Percentiles rank a stretch among this genome's conserved stretches.
phyloP scores from a whole-genome alignment of 2,888 invertebrate genomes.

The Stenoptilia bipunctidactyla region DNA sequence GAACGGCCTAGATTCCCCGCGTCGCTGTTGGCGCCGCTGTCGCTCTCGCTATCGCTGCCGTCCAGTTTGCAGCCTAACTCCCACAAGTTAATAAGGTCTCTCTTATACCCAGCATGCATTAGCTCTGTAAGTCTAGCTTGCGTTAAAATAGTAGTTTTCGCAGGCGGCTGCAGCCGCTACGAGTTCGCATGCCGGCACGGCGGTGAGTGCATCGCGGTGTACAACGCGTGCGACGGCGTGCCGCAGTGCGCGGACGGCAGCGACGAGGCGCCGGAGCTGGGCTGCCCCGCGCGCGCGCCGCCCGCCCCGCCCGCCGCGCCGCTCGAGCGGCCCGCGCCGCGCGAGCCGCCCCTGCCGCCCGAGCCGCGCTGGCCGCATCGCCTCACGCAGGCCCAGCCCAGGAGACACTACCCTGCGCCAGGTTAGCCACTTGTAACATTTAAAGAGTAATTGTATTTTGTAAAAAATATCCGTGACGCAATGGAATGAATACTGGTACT shows the following conservation, averaged over 20 bases:
- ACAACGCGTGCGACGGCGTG: conserved; percentile 95
- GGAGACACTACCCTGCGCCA: neutral
- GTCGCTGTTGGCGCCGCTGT: no score
- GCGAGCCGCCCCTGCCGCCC: conserved; percentile 7
- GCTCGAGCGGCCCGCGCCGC: conserved; percentile 9
- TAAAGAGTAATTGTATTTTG: no score
- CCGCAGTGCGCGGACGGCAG: conserved; percentile 92
- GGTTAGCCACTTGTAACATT: no score
- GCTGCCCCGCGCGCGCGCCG: conserved; percentile 73
- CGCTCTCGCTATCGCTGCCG: no score
- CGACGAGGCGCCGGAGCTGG: conserved; percentile 89
- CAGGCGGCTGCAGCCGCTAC: conserved; percentile 88
- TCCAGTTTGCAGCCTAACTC: no score
- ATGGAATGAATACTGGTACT: no score
- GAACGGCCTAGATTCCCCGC: no score
- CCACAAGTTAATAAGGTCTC: no score
- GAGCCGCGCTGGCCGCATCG: conserved; percentile 51
- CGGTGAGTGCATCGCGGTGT: conserved; percentile 93
- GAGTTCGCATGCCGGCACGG: conserved; percentile 90
- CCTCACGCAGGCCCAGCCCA: conserved; percentile 48
- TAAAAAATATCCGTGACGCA: no score
- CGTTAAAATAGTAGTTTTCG: no score
- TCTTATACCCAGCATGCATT: no score
- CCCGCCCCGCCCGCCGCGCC: conserved; percentile 27
- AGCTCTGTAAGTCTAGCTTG: no score